Evolutionary conservation across 1,140 invertebrate species (phyloP).

Genomic region (Pseudomyrmex pallidus): DNA sequence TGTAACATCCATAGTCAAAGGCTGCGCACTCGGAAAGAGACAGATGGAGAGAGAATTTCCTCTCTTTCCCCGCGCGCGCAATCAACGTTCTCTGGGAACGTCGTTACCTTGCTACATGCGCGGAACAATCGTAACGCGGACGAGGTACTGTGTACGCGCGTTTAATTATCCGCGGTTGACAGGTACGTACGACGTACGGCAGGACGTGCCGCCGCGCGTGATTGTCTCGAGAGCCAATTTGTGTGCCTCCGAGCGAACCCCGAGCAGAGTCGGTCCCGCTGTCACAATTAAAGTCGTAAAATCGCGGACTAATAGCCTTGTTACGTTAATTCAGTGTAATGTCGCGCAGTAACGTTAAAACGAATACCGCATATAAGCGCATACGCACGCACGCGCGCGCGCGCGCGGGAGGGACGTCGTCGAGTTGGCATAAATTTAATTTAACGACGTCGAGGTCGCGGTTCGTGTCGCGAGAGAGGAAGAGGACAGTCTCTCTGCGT

Average conservation of each 20-base stretch:
- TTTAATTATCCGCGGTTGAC: slow-evolving; percentile 66
- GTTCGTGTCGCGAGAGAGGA: neutral
- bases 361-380: slow-evolving; percentile 13
- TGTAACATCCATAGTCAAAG: too few species aligned
- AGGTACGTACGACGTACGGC: slow-evolving; percentile 60
- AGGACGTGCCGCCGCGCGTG: slow-evolving; percentile 22
- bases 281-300: slow-evolving; percentile 76
- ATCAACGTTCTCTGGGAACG: slow-evolving; percentile 28
- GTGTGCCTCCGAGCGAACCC: slow-evolving; percentile 46
- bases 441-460: slow-evolving; percentile 54
- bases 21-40: too few species aligned
- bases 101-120: neutral
- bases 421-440: slow-evolving; percentile 59
- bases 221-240: slow-evolving; percentile 71
- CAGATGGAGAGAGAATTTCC: too few species aligned
- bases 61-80: neutral
- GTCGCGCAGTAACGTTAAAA: slow-evolving; percentile 56
- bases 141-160: slow-evolving; percentile 31
- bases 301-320: slow-evolving; percentile 72
- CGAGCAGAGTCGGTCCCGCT: slow-evolving; percentile 55
- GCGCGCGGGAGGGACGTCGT: neutral
- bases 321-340: slow-evolving; percentile 71
- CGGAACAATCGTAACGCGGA: slow-evolving; percentile 17
- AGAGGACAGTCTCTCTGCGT: neutral
- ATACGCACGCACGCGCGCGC: neutral